Percentiles rank a stretch among this genome's conserved stretches.
Evolutionary conservation across 2,797 vertebrate genomes (phyloP).

Genomic region (Meda fulgida): DNA sequence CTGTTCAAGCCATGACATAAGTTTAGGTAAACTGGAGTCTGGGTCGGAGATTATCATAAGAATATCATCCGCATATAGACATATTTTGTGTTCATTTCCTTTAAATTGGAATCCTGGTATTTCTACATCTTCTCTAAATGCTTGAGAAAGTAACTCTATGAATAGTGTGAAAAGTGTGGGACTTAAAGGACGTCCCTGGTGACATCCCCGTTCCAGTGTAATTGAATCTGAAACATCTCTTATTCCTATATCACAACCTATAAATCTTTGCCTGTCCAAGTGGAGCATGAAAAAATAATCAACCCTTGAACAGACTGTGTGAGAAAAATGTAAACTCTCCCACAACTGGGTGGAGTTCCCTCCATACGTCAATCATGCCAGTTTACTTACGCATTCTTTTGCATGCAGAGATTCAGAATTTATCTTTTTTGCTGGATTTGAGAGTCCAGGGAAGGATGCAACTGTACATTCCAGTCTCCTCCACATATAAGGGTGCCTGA

Average conservation of each 20-base stretch:
- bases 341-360: no score
- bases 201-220: no score
- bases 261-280: not conserved
- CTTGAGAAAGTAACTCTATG: not conserved
- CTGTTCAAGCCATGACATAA: not conserved
- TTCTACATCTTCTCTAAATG: not conserved
- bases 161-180: no score
- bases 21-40: not conserved
- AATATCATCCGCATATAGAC: not conserved
- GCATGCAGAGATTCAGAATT: no score
- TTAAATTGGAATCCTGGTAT: not conserved
- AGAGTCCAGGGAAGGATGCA: not conserved
- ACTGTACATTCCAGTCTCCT: not conserved
- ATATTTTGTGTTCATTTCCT: not conserved
- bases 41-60: conserved; percentile 25
- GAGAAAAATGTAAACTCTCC: no score
- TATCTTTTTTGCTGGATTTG: not conserved
- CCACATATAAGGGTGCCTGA: not conserved
- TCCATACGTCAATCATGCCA: no score
- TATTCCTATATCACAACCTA: not conserved
- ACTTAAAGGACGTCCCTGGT: no score
- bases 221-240: not conserved
- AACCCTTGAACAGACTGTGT: no score
- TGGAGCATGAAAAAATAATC: not conserved
- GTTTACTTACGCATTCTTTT: no score